A percentile compares a stretch with the other conserved stretches of the same genome.
Evolutionary conservation across 2,113 vertebrate species (phyloP).

Genomic region (Entomyzon cyanotis): DNA sequence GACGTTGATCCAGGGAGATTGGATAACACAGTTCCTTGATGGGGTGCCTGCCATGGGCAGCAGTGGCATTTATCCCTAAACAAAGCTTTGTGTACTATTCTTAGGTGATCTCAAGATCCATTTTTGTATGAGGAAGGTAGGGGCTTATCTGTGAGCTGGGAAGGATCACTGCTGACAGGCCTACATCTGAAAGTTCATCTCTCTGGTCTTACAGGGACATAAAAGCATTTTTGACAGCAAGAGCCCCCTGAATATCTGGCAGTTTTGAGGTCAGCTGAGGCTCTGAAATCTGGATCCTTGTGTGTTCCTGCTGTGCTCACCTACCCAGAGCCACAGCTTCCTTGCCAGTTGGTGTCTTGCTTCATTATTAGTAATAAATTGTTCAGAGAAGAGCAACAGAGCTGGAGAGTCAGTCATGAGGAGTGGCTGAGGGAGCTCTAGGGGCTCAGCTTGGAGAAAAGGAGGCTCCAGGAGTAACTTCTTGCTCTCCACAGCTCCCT

Average conservation of each 20-base stretch:
- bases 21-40: neutral
- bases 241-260: neutral
- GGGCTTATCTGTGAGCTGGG: neutral
- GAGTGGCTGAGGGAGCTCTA: neutral
- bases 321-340: neutral
- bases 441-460: neutral
- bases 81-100: neutral
- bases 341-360: neutral
- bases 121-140: neutral
- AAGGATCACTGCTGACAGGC: neutral
- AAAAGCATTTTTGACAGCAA: neutral
- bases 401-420: neutral
- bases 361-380: neutral
- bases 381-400: neutral
- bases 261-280: neutral
- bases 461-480: neutral
- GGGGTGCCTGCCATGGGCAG: neutral
- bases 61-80: neutral
- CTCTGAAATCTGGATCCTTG: neutral
- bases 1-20: neutral
- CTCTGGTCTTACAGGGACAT: neutral
- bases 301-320: neutral
- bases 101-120: neutral
- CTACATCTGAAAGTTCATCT: neutral
- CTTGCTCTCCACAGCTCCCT: fast-evolving